Base-by-base conservation (phyloP, 1,140 invertebrate species). In the Trachymyrmex cornetzi region DNA sequence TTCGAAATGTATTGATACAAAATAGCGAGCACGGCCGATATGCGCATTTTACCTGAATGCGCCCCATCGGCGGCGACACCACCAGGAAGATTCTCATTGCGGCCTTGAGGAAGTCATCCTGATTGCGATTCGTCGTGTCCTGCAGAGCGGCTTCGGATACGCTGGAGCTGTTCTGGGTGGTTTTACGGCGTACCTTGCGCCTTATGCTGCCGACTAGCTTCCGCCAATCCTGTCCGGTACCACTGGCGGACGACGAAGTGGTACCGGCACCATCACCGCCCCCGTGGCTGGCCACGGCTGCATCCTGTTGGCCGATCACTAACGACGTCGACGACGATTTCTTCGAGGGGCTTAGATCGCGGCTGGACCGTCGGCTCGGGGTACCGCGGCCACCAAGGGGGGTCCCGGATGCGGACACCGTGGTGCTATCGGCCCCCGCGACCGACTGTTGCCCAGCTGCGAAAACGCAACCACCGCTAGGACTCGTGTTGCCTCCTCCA, bases 41-140 rank as follows among this genome's bases (percentile, higher is more conserved):
- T 14, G 38, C 38, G 66, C 79, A 59, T 82, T 67, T 82, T 96
- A 97, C 96, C 96, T 97, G 96, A 27, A 97, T 95, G 88, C 96
- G 96, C 79, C 96, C 96, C 90, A 96, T 96, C 22, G 96, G 96
- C 44, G 96, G 96, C 71, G 96, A 97, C 14, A 97, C 96, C 64
- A 97, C 96, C 77, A 97, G 94, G 91, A 97, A 97, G 77, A 97
- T 97, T 90, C 96, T 95, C 96, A 97, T 97, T 74, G 97, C 96
- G 14, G 96, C 96, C 85, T 96, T 96, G 24, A 97, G 94, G 90
- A 96, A 96, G 87, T 96, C 96, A 93, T 96, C 95, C 24, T 96
- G 94, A 81, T 95, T 93, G 24, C 85, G 93, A 82, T 85, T 90
- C 38, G 87, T 92, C 44, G 87, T 92, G 38, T 91, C 89, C 9